Conservation (phyloP, 1,140 invertebrate species). For the Dysdera silvatica region DNA sequence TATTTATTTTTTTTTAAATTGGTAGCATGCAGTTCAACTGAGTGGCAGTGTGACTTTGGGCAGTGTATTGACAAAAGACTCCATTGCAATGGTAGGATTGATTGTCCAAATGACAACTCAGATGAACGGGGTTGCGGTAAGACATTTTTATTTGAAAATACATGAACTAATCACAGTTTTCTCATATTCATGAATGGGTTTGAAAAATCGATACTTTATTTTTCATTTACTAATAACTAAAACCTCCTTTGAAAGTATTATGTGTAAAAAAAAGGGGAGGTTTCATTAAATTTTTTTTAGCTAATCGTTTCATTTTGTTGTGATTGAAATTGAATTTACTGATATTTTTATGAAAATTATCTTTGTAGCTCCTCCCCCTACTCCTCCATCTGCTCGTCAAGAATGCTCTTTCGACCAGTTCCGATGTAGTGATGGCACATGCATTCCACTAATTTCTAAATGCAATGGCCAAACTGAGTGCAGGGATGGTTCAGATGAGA, state of each 20-base stretch:
- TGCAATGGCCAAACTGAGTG: constrained; percentile 63
- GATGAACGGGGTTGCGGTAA: constrained; percentile 38
- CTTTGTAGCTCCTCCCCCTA: neutral
- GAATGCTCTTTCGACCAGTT: constrained; percentile 46
- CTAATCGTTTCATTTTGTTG: too few relatives aligned
- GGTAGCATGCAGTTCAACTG: constrained; percentile 18
- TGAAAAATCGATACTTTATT: neutral
- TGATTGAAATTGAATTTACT: neutral
- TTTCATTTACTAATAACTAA: neutral
- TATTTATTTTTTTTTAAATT: neutral
- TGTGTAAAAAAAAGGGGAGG: too few relatives aligned
- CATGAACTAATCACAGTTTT: too few relatives aligned
- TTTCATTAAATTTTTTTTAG: too few relatives aligned
- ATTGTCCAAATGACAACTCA: constrained; percentile 34
- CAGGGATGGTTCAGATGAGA: constrained; percentile 61
- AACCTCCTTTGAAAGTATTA: too few relatives aligned
- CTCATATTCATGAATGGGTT: too few relatives aligned
- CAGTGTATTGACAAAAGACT: constrained; percentile 33
- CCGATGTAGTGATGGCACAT: constrained; percentile 58
- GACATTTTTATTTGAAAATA: too few relatives aligned
- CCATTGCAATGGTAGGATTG: constrained; percentile 32
- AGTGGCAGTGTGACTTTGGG: constrained; percentile 32
- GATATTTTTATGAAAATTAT: neutral
- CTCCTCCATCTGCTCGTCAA: neutral
- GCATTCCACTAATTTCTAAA: constrained; percentile 53